A percentile compares a stretch with the other conserved stretches of the same genome.
phyloP scores from a whole-genome alignment of 2,888 invertebrate species.

The Phyllotreta cruciferae region DNA sequence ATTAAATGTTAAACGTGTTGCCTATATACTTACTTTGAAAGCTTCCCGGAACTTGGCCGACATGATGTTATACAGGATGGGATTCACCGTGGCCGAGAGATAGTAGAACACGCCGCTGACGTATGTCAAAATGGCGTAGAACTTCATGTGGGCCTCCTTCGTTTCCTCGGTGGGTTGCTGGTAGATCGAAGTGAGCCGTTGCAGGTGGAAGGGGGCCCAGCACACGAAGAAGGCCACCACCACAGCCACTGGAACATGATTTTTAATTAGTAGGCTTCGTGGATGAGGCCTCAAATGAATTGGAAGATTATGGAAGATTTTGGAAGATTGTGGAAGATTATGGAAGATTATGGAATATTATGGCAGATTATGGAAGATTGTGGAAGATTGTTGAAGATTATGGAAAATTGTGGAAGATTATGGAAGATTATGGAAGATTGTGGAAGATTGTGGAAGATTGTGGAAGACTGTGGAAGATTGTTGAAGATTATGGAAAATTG shows the following conservation, averaged over 20 bases:
- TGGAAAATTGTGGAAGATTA: too few species aligned
- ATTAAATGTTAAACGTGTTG: neutral
- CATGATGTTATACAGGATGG: conserved; percentile 92
- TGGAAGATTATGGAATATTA: too few species aligned
- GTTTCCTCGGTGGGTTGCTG: conserved; percentile 50
- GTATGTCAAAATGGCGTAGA: conserved; percentile 70
- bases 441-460: too few species aligned
- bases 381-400: too few species aligned
- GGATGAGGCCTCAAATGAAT: too few species aligned
- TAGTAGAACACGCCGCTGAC: conserved; percentile 90
- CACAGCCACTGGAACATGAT: conserved; percentile 80
- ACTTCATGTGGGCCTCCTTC: conserved; percentile 47
- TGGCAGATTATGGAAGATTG: too few species aligned
- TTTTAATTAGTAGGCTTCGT: too few species aligned
- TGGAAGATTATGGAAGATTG: too few species aligned
- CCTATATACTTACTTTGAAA: conserved; percentile 78
- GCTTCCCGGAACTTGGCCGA: conserved; percentile 91
- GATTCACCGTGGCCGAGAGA: conserved; percentile 90
- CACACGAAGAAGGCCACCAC: conserved; percentile 89
- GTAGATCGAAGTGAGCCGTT: conserved; percentile 80
- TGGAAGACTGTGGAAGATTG: too few species aligned
- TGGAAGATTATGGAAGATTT: too few species aligned
- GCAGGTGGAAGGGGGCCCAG: conserved; percentile 93
- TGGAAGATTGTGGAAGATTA: too few species aligned
- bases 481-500: too few species aligned